phyloP scores from a whole-genome alignment of 1,140 invertebrate species.

The Drosophila bocqueti region DNA sequence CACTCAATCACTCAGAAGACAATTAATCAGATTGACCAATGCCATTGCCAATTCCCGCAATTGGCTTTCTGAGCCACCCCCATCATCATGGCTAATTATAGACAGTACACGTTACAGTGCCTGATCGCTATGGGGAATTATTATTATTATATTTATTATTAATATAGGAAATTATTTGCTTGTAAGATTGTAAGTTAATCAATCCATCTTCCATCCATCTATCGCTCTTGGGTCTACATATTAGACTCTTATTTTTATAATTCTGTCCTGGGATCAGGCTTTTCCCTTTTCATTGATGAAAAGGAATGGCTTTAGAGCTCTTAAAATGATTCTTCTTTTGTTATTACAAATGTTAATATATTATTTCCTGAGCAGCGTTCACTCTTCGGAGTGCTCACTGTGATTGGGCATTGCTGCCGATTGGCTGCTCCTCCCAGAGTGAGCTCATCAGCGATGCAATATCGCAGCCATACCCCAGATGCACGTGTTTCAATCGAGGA shows the following conservation, averaged over 20 bases:
- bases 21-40: slow-evolving; percentile 31
- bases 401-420: background rate
- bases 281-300: background rate
- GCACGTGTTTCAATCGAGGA: slow-evolving; percentile 11
- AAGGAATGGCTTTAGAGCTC: background rate
- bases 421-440: slow-evolving; percentile 12
- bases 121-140: background rate
- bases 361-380: background rate
- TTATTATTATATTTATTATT: background rate
- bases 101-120: slow-evolving; percentile 1
- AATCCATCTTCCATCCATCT: too few relatives aligned
- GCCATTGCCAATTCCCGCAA: slow-evolving; percentile 28
- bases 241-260: background rate
- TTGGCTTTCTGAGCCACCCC: slow-evolving; percentile 22
- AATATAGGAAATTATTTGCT: too few relatives aligned
- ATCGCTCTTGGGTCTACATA: background rate
- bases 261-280: background rate
- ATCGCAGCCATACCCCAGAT: background rate
- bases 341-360: too few relatives aligned
- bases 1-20: background rate
- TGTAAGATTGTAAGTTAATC: background rate
- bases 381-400: background rate
- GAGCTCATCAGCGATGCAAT: slow-evolving; percentile 42
- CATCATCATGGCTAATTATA: slow-evolving; percentile 45
- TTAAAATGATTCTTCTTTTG: too few relatives aligned